phyloP scores from a whole-genome alignment of 2,797 vertebrate species.

The Myripristis murdjan region DNA sequence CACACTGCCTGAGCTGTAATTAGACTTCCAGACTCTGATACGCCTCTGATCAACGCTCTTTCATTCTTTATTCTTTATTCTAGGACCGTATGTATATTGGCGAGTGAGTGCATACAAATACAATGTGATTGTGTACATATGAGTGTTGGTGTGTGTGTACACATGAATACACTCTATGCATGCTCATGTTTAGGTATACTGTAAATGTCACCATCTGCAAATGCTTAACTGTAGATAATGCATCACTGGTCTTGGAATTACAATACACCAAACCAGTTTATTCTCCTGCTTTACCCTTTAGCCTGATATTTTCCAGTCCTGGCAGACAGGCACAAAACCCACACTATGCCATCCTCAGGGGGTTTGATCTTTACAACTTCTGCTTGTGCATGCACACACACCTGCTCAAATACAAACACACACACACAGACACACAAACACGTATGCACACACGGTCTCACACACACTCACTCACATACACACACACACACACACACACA shows the following conservation, averaged over 20 bases:
- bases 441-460: not conserved
- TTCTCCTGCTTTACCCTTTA: constrained; percentile 46
- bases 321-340: not conserved
- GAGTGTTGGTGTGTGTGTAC: constrained; percentile 14
- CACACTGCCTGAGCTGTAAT: constrained; percentile 81
- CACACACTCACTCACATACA: too few species aligned
- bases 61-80: constrained; percentile 23
- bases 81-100: constrained; percentile 44
- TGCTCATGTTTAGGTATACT: constrained; percentile 14
- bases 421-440: not conserved
- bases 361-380: not conserved
- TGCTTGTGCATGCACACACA: not conserved
- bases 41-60: constrained; percentile 59
- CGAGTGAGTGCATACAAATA: too few species aligned
- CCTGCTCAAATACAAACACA: not conserved
- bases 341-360: constrained; percentile 3
- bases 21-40: constrained; percentile 76
- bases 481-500: constrained; percentile 1
- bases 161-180: not conserved
- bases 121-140: too few species aligned
- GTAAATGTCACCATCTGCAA: constrained; percentile 54
- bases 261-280: constrained; percentile 41
- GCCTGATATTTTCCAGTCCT: constrained; percentile 49
- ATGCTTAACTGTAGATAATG: constrained; percentile 53
- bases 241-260: constrained; percentile 36